Conservation (phyloP, 1,140 invertebrate species). For the Acyrthosiphon pisum region DNA sequence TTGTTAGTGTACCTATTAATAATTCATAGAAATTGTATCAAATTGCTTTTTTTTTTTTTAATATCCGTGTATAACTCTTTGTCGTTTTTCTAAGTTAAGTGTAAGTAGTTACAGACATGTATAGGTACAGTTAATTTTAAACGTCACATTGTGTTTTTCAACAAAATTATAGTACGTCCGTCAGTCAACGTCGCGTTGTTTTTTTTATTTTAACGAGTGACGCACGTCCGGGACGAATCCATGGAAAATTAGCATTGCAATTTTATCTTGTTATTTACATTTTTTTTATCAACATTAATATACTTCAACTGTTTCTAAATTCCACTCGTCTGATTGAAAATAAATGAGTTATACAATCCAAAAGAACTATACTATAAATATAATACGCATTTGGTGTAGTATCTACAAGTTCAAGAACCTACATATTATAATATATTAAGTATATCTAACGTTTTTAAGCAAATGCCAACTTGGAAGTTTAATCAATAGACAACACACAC, state of each 20-base stretch:
- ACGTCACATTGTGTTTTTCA: background rate
- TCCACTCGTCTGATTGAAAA: background rate
- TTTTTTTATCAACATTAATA: background rate
- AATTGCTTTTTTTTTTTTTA: background rate
- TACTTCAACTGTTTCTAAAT: background rate
- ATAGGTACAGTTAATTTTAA: slow-evolving; percentile 36
- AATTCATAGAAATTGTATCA: background rate
- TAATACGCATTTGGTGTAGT: background rate
- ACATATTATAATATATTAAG: background rate
- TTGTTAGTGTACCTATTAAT: background rate
- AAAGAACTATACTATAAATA: background rate
- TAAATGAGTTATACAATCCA: background rate
- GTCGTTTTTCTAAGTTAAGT: background rate
- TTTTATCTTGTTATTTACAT: background rate
- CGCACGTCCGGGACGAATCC: background rate
- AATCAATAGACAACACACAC: background rate
- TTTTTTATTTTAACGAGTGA: background rate
- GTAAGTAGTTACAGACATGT: background rate
- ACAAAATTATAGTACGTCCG: background rate
- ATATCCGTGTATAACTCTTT: background rate
- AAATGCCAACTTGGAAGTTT: background rate
- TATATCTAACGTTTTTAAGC: background rate
- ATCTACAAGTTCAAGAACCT: background rate
- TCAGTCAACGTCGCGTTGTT: background rate
- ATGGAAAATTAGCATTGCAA: background rate